Base-by-base conservation (phyloP, 2,888 invertebrate species). In the Drosophila niveifrons region DNA sequence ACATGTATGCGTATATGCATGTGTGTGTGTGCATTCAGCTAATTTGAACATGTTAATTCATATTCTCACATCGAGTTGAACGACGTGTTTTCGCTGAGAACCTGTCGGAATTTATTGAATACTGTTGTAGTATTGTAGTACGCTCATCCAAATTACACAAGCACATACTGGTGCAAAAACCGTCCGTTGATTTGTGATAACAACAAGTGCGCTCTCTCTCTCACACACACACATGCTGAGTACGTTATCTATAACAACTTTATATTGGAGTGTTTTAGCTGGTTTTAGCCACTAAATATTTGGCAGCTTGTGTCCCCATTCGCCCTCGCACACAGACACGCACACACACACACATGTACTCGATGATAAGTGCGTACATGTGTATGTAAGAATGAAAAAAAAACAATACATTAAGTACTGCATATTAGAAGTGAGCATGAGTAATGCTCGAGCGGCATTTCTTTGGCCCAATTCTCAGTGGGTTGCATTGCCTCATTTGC, bases 121-220 rank as follows among this genome's bases (percentile, higher is more conserved):
- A 43, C 23, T 23, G 23, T 47, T n/a, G 36, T 39, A n/a, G 36
- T 39, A 39, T 39, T n/a, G 15, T 58, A 41, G 17, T 31, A 41
- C 36, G 46, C 43, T 18, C 18, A 58, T 56, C 18, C 8, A 8
- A 53, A 56, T 66, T 66, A 56, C 56, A 65, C 56, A 72, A 68
- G 61, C 51, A 15, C 10, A 13, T 23, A 13, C 36, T 55, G 17
- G 29, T 55, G 36, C 52, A 28, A 28, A 56, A 23, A 23, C 23
- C 31, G 34, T 23, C 56, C 62, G 69, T 69, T 66, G 48, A 63
- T 9, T 48, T 43, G 7, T 76, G 75, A 75, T 76, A 75, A 75
- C 75, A 76, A 78, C 78, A 78, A 76, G 78, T 76, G 78, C 65
- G 18, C 57, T 53, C 61, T 56, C 57, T 39, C 23, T 31, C 36